Conservation (phyloP, 2,113 vertebrate genomes). For the Bettongia penicillata region DNA sequence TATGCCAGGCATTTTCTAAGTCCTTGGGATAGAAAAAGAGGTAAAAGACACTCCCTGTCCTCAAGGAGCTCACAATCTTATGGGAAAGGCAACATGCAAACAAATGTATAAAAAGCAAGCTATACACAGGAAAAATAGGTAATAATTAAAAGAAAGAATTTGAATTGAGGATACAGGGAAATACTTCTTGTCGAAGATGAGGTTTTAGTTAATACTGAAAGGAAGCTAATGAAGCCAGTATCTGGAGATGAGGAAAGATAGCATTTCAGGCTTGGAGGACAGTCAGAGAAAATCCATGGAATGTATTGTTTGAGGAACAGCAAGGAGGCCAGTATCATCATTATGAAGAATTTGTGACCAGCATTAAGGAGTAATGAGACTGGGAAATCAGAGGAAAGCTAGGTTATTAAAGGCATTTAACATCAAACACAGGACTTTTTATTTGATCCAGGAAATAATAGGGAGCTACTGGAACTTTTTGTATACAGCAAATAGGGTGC, state of each 20-base stretch:
- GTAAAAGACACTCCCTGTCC: not conserved
- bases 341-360: not conserved
- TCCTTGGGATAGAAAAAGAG: not conserved
- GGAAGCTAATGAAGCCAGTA: not conserved
- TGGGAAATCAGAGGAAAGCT: not conserved
- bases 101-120: not conserved
- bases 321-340: not conserved
- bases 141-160: no score
- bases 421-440: not conserved
- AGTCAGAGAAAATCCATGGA: not conserved
- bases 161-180: not conserved
- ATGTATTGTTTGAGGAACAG: not conserved
- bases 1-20: not conserved
- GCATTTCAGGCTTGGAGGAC: not conserved
- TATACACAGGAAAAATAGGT: no score
- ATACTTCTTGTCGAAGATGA: not conserved
- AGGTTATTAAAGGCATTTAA: not conserved
- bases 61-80: not conserved
- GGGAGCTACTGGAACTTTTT: not conserved
- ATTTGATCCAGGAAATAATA: not conserved
- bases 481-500: not conserved
- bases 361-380: not conserved
- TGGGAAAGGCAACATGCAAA: not conserved
- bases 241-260: not conserved
- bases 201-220: not conserved